phyloP scores from a whole-genome alignment of 2,113 vertebrate genomes.

The Corapipo altera region DNA sequence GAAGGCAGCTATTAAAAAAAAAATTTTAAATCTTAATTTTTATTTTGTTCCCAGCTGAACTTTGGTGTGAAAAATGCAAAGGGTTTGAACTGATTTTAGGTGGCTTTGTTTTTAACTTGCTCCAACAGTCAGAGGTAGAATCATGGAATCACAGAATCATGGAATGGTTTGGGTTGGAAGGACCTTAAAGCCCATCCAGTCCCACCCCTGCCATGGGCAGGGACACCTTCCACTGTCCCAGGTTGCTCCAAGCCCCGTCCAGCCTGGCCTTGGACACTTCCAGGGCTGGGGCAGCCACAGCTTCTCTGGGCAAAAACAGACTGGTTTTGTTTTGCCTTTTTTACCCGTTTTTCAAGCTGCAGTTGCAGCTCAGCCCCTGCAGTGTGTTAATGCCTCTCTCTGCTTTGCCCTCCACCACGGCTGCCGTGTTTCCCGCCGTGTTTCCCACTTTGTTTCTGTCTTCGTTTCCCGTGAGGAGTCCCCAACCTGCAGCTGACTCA shows the following conservation, averaged over 20 bases:
- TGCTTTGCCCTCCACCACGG: background rate
- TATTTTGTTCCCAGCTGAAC: background rate
- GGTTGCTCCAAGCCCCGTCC: background rate
- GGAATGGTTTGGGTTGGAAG: background rate
- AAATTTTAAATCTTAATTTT: background rate
- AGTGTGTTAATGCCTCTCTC: accelerated
- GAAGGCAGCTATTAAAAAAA: background rate
- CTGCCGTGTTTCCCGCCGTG: background rate
- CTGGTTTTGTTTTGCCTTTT: background rate
- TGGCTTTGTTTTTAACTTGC: background rate
- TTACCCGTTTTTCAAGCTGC: background rate
- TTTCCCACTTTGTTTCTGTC: background rate
- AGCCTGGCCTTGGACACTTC: background rate
- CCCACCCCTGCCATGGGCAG: too few species aligned
- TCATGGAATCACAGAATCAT: background rate
- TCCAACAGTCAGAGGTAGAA: background rate
- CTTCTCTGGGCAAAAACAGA: background rate
- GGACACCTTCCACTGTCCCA: background rate
- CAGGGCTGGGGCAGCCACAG: background rate
- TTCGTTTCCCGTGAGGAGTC: background rate
- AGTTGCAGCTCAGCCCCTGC: accelerated
- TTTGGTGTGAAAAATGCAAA: background rate
- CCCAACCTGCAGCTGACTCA: background rate
- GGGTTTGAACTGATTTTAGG: background rate
- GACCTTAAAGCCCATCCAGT: background rate